A percentile compares a stretch with the other conserved stretches of the same genome.
Evolutionary conservation across 2,888 invertebrate genomes (phyloP).

Genomic region (Brenthis ino): DNA sequence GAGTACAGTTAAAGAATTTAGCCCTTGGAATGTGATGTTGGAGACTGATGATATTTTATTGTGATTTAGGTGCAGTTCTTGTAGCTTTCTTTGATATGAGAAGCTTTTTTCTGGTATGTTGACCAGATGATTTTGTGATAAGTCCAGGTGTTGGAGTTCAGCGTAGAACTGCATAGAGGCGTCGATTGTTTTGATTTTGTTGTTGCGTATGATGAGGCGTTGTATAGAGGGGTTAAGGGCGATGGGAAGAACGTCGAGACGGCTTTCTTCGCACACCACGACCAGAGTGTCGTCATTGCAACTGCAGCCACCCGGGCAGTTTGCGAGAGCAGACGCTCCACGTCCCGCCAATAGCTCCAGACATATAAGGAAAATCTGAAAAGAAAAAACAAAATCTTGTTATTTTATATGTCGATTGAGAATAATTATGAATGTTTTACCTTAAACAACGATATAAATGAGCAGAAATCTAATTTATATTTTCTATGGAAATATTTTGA

Average conservation of each 20-base stretch:
- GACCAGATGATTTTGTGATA: constrained; percentile 92
- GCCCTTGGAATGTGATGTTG: constrained; percentile 90
- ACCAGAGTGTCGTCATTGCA: constrained; percentile 95
- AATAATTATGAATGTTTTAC: background rate
- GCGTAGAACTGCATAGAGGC: constrained; percentile 94
- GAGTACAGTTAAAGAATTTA: constrained; percentile 89
- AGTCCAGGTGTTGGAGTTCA: constrained; percentile 91
- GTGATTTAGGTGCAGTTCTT: constrained; percentile 91
- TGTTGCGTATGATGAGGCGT: constrained; percentile 91
- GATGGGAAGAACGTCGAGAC: constrained; percentile 94
- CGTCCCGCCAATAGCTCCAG: constrained; percentile 54
- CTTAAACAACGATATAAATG: background rate
- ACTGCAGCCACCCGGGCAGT: constrained; percentile 93
- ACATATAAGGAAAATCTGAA: constrained; percentile 71
- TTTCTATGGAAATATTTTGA: background rate
- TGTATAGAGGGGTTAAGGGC: constrained; percentile 95
- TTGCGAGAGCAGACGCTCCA: constrained; percentile 84
- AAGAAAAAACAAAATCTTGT: constrained; percentile 43
- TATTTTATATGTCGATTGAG: constrained; percentile 2
- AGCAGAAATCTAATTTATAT: background rate
- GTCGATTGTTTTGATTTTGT: constrained; percentile 93
- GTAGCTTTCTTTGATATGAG: constrained; percentile 89
- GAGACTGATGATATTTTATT: constrained; percentile 92
- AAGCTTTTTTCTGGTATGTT: constrained; percentile 91
- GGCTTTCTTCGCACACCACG: constrained; percentile 92